Evolutionary conservation across 2,888 invertebrate genomes (phyloP).

Genomic region (Hylaea fasciaria): DNA sequence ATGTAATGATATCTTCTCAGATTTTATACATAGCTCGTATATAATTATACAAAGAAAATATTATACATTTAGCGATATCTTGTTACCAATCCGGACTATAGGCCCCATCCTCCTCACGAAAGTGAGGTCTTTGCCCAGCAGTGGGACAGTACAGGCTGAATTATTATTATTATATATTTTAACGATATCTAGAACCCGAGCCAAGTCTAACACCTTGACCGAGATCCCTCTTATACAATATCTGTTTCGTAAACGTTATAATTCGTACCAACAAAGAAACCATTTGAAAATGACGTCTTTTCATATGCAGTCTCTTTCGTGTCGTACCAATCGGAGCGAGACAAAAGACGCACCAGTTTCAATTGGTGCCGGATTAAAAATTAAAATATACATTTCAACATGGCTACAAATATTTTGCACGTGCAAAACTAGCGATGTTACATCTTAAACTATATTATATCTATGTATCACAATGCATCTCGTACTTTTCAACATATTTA

Average conservation of each 20-base stretch:
- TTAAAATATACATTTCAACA: constrained; percentile 13
- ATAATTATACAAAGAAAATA: constrained; percentile 3
- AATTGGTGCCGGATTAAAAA: background rate
- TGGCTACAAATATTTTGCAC: constrained; percentile 28
- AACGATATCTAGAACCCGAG: background rate
- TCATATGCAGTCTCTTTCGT: too few relatives aligned
- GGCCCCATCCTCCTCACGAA: too few relatives aligned
- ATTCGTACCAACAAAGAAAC: background rate
- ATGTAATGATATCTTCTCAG: too few relatives aligned
- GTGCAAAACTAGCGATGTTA: constrained; percentile 41
- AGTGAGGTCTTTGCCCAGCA: too few relatives aligned
- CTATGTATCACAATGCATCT: constrained; percentile 65
- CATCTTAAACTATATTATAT: constrained; percentile 41
- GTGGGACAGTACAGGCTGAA: too few relatives aligned
- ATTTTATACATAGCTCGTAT: constrained; percentile 2
- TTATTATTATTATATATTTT: too few relatives aligned
- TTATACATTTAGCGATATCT: too few relatives aligned
- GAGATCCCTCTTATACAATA: background rate
- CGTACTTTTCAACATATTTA: constrained; percentile 50
- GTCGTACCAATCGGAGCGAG: too few relatives aligned
- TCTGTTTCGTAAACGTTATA: constrained; percentile 1
- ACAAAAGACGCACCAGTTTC: too few relatives aligned
- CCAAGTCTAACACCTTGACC: background rate
- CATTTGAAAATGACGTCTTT: too few relatives aligned
- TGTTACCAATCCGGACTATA: too few relatives aligned